These are phyloP conservation scores for Rhabdomys pumilio DNA, from an alignment of 2,797 vertebrate species.

Conservation along the genomic window DNA sequence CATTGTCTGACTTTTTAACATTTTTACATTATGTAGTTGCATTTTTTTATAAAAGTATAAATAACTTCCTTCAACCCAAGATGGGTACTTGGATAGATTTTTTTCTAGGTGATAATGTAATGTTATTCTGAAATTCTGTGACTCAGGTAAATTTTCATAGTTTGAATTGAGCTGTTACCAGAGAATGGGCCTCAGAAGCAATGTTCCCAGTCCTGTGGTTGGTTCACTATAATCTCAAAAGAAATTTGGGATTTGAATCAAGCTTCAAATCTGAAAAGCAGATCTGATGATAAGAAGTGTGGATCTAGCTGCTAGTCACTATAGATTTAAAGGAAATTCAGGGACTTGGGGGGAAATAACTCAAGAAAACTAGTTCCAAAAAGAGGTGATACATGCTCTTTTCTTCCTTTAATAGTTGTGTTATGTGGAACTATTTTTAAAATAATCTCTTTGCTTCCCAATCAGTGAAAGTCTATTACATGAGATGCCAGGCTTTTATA, in stretches of 20 bases:
- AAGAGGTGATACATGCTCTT: background rate
- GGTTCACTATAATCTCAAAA: constrained; percentile 75
- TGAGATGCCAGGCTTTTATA: constrained; percentile 18
- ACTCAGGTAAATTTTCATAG: constrained; percentile 69
- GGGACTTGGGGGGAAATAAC: background rate
- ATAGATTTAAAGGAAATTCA: background rate
- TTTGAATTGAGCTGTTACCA: constrained; percentile 68
- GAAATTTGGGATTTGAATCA: constrained; percentile 67
- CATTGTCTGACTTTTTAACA: constrained; percentile 58
- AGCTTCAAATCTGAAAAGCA: constrained; percentile 55
- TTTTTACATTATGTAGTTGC: constrained; percentile 76
- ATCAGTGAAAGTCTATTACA: constrained; percentile 42
- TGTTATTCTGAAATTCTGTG: constrained; percentile 52
- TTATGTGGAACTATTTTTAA: background rate
- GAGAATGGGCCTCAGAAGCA: constrained; percentile 51
- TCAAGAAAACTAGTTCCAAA: constrained; percentile 9
- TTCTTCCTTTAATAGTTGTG: background rate
- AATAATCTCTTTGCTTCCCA: constrained; percentile 36
- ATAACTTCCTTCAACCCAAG: constrained; percentile 77
- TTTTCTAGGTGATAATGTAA: constrained; percentile 59
- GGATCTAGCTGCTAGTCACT: background rate
- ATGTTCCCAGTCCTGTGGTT: constrained; percentile 20
- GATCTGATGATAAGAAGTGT: constrained; percentile 17
- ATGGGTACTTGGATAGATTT: constrained; percentile 61
- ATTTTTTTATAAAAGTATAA: constrained; percentile 66